Evolutionary conservation across 2,113 vertebrate species (phyloP), one percentile per base, ranked within the genome.

Genomic region (Odontophorus gujanensis): DNA sequence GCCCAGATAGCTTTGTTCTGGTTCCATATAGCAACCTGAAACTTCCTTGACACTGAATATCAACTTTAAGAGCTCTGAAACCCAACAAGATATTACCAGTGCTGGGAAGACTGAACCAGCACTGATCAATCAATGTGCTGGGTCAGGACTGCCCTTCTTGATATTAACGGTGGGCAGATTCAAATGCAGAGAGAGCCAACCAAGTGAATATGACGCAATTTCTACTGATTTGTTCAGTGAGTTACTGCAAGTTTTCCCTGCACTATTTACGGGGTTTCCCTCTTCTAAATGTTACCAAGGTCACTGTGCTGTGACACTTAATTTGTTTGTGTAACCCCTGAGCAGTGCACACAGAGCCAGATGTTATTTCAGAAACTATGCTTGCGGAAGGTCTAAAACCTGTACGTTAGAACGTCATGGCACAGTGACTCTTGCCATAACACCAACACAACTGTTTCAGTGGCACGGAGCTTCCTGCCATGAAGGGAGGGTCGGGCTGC

Each of bases 271-370:
- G n/a, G 86, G 85, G 30, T 84, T 96, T 87, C 65, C 82, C 88
- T 88, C 65, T 90, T 86, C 61, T 92, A 87, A 80, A 91, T 71
- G 68, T 47, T 94, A 63, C 67, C 61, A 83, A 0, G 36, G 51
- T 50, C 90, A 85, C 72, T 47, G 85, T 71, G 25, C 68, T 74
- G 55, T 85, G 59, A 85, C 65, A n/a, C 14, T 58, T 58, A 30
- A 93, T 96, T 95, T 94, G 93, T 79, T 94, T 95, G 91, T 47
- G 69, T 74, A 94, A 91, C 32, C 75, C 77, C 66, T 1, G 38
- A 59, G 80, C 5, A 47, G 79, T 57, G 32, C 73, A 42, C 10
- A 63, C 0, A 85, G 74, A 45, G 34, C 32, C 79, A 92, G 92
- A 74, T 85, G 93, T 81, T 87, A 67, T 62, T 94, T 90, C 80